A percentile compares a stretch with the other conserved stretches of the same genome.
These are phyloP conservation scores for Coreoperca whiteheadi DNA, from an alignment of 2,113 vertebrate genomes.

Conservation along the genomic window DNA sequence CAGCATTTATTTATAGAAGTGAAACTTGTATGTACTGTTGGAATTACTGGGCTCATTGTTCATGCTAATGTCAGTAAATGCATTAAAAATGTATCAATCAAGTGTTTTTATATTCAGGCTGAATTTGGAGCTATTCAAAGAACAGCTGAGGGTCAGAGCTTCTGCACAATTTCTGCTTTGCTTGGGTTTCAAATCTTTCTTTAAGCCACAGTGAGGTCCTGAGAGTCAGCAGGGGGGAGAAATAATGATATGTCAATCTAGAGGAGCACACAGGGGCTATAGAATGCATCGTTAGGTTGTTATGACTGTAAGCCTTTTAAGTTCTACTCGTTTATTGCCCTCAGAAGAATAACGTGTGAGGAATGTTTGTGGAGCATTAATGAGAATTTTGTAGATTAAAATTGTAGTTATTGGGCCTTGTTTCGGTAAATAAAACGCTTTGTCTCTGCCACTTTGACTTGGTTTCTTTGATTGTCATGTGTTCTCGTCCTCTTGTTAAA, in stretches of 20 bases:
- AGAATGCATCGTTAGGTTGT: conserved; percentile 25
- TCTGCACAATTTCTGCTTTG: background rate
- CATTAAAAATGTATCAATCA: conserved; percentile 44
- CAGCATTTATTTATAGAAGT: background rate
- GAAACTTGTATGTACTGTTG: background rate
- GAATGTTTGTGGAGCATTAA: conserved; percentile 11
- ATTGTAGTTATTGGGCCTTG: no score
- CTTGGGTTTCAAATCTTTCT: conserved; percentile 10
- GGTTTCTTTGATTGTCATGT: no score
- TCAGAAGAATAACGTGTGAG: background rate
- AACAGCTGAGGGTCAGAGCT: conserved; percentile 27
- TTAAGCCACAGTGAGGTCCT: conserved; percentile 25
- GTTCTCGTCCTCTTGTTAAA: no score
- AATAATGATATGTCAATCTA: conserved; percentile 49
- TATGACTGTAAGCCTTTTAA: conserved; percentile 21
- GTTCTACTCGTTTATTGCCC: conserved; percentile 16
- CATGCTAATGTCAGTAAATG: background rate
- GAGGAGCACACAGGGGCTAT: conserved; percentile 4
- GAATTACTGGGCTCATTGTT: background rate
- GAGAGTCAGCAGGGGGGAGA: conserved; percentile 43
- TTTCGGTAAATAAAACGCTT: no score
- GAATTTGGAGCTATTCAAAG: conserved; percentile 20
- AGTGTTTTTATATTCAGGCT: conserved; percentile 18
- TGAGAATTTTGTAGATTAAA: conserved; percentile 20
- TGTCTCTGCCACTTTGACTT: no score